Evolutionary conservation across 2,888 invertebrate species (phyloP), one percentile per base, ranked within the genome.

Genomic region (Lydus trimaculatus): DNA sequence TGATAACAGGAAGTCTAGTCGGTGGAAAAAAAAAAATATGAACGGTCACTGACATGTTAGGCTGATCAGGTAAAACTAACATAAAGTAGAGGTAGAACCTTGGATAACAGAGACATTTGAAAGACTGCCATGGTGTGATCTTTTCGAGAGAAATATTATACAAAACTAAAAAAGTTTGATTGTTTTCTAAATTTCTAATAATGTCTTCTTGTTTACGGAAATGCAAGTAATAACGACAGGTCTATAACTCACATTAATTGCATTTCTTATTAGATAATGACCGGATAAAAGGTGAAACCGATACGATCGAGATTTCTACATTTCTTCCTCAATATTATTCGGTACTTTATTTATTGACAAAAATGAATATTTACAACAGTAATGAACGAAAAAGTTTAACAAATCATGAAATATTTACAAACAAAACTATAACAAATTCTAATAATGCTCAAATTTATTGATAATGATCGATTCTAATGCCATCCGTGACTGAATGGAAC

Each of bases 401-500:
- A 52, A 52, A 52, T 23, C n/a, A 7, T 43, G n/a, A 8, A 43
- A 43, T 43, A 52, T 23, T 23, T 52, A 52, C 52, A 52, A 52
- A 13, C n/a, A 7, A 43, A 23, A 28, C 28, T 28, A 23, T 20
- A 15, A 56, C 7, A 28, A 56, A 56, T 25, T 1, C 13, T 15
- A n/a, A 17, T 6, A 39, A 39, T 20, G n/a, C 7, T 48, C n/a
- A 8, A 48, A 20, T 23, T n/a, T 56, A 13, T 56, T 25, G 25
- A 56, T 5, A 9, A 8, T 43, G 11, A 11, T 33, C 9, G 11
- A 36, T 15, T 36, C 15, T 58, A 68, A 43, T 66, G 52, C 66
- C 61, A 75, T 25, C 74, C 72, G 75, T 76, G 78, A 36, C 74
- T 74, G 72, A 77, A 78, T 17, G 79, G 79, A 61, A 76, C 77